Evolutionary conservation across 2,797 vertebrate species (phyloP), one percentile per base, ranked within the genome.

Genomic region (Eulemur mongoz): DNA sequence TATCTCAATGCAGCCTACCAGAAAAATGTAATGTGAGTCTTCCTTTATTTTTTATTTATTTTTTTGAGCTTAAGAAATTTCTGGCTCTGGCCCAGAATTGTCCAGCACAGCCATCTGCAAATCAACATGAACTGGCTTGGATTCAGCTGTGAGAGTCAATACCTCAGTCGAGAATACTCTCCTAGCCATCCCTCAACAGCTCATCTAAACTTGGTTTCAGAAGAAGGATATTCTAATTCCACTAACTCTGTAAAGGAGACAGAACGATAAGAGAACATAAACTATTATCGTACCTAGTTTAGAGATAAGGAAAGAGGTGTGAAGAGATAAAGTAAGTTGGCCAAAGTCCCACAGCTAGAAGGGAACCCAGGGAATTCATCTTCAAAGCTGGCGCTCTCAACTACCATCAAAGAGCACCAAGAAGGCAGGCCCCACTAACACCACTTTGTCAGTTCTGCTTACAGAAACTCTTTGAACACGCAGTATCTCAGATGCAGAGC

Each of bases 71-170:
- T 25, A 8, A 76, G 12, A 83, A 94, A 94, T n/a, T 17, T 59
- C 70, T 95, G 61, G 50, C n/a, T 89, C 25, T 59, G 20, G 79
- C 45, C 73, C 57, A 45, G 67, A 93, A 84, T 43, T 97, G 54
- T 91, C 35, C 35, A 96, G 69, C 54, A 22, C 22, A 69, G 23
- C 23, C 35, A 78, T 88, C 72, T 94, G 73, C 61, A 95, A 84
- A 93, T 78, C 38, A 91, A 70, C 72, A 92, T 45, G 45, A 75
- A 81, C 59, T 89, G 93, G 38, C 65, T 95, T 84, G 43, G 45
- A 81, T 94, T 81, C 76, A 95, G 30, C 72, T 80, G 54, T 40
- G 18, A 25, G 30, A 59, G 52, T 94, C 57, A 73, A 61, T 69
- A 86, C 12, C 32, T 73, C 1, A 15, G 35, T 54, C 57, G 69